Conservation (phyloP, 2,113 vertebrate species). For the Kryptolebias marmoratus region DNA sequence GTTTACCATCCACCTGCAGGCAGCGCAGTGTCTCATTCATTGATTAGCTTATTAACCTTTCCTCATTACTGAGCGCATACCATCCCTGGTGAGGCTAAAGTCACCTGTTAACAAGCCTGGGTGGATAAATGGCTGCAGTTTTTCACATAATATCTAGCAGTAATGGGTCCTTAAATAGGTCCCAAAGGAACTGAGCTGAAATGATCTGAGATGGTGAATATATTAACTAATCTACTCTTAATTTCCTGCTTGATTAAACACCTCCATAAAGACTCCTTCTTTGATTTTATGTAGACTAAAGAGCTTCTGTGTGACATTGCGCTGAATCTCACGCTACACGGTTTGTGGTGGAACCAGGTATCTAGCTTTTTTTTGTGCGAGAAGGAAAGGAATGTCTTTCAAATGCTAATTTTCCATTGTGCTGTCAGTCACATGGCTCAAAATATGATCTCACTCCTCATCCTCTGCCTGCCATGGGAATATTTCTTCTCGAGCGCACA, state of each 20-base stretch:
- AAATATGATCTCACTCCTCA: constrained; percentile 42
- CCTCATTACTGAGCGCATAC: constrained; percentile 52
- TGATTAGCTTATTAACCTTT: constrained; percentile 72
- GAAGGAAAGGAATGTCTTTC: constrained; percentile 44
- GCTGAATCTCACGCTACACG: neutral
- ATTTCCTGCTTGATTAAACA: constrained; percentile 3
- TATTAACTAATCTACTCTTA: neutral
- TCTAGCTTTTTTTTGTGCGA: constrained; percentile 3
- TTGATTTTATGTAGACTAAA: constrained; percentile 21
- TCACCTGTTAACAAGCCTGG: constrained; percentile 60
- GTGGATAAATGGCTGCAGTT: constrained; percentile 19
- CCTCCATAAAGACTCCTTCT: neutral
- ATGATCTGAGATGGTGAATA: constrained; percentile 5
- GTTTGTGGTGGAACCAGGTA: constrained; percentile 25
- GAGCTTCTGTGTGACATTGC: neutral
- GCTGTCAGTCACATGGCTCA: constrained; percentile 36
- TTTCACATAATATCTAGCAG: constrained; percentile 29
- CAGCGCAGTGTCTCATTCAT: constrained; percentile 45
- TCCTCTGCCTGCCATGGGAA: constrained; percentile 43
- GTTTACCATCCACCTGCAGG: constrained; percentile 39
- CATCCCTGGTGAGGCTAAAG: constrained; percentile 38
- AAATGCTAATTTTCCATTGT: constrained; percentile 61
- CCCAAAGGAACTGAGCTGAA: constrained; percentile 1
- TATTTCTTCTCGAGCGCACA: constrained; percentile 7
- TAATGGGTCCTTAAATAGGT: constrained; percentile 20